phyloP scores from a whole-genome alignment of 2,888 invertebrate species.

The Zeuzera pyrina region DNA sequence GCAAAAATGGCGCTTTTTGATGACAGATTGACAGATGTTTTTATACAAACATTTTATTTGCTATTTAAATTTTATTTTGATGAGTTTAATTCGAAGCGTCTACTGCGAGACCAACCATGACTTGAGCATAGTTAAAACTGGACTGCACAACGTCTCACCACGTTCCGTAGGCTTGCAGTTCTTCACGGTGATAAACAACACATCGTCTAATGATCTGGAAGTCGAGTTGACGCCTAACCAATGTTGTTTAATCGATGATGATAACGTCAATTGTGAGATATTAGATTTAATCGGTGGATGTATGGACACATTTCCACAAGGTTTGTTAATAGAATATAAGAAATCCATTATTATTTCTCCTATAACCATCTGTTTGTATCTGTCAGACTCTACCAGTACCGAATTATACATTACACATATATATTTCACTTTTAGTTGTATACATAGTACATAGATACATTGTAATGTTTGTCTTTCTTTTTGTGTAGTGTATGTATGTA shows the following conservation, averaged over 20 bases:
- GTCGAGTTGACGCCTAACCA: constrained; percentile 38
- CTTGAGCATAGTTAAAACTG: constrained; percentile 24
- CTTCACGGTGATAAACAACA: constrained; percentile 36
- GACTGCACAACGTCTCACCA: constrained; percentile 23
- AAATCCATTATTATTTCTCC: too few relatives aligned
- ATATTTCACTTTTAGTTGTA: too few relatives aligned
- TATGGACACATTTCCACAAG: constrained; percentile 26
- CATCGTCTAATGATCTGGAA: constrained; percentile 24
- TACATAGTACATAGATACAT: too few relatives aligned
- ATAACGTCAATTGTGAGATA: constrained; percentile 31
- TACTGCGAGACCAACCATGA: constrained; percentile 20
- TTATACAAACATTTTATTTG: constrained; percentile 37
- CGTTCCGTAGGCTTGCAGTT: constrained; percentile 36
- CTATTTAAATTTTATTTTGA: constrained; percentile 27
- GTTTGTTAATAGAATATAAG: too few relatives aligned
- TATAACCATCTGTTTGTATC: too few relatives aligned
- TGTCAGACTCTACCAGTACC: too few relatives aligned
- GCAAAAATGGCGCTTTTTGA: not conserved
- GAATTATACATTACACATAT: too few relatives aligned
- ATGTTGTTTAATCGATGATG: constrained; percentile 37
- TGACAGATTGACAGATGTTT: constrained; percentile 35
- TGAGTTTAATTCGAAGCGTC: constrained; percentile 10
- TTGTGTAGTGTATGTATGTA: too few relatives aligned
- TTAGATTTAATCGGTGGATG: constrained; percentile 36
- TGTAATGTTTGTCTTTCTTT: too few relatives aligned